Percentiles rank a stretch among this genome's conserved stretches.
phyloP scores from a whole-genome alignment of 2,797 vertebrate species.

The Hyperoplus lanceolatus region DNA sequence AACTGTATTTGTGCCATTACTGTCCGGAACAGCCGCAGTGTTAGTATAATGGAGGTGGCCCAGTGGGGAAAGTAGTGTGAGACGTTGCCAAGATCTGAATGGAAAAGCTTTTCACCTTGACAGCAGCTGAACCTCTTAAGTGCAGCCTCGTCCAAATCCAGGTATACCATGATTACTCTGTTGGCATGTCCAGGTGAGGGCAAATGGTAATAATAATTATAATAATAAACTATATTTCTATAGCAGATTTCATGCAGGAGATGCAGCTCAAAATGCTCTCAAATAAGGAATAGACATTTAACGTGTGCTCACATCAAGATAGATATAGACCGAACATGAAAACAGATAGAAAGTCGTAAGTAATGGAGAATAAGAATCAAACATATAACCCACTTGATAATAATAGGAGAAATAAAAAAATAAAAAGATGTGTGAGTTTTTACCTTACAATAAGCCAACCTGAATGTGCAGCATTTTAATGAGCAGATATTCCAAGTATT shows the following conservation, averaged over 20 bases:
- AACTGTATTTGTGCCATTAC: slow-evolving; percentile 76
- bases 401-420: not conserved
- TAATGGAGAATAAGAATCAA: no score
- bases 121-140: slow-evolving; percentile 62
- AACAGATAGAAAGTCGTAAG: no score
- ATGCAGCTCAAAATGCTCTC: no score
- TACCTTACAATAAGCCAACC: not conserved
- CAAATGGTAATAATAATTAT: slow-evolving; percentile 26
- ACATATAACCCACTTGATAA: no score
- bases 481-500: slow-evolving; percentile 36
- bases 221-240: no score
- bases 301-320: no score
- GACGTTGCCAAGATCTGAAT: slow-evolving; percentile 75
- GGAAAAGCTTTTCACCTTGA: slow-evolving; percentile 77
- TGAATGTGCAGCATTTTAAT: slow-evolving; percentile 42
- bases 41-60: slow-evolving; percentile 67
- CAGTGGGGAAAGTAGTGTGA: slow-evolving; percentile 59
- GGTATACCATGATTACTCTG: slow-evolving; percentile 25
- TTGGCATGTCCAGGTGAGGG: slow-evolving; percentile 24
- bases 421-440: not conserved
- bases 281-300: no score
- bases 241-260: no score
- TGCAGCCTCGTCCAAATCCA: slow-evolving; percentile 32
- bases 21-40: slow-evolving; percentile 62
- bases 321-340: no score